Evolutionary conservation across 2,888 invertebrate genomes (phyloP), one percentile per base, ranked within the genome.

Genomic region (Liopterus haemorrhoidalis): DNA sequence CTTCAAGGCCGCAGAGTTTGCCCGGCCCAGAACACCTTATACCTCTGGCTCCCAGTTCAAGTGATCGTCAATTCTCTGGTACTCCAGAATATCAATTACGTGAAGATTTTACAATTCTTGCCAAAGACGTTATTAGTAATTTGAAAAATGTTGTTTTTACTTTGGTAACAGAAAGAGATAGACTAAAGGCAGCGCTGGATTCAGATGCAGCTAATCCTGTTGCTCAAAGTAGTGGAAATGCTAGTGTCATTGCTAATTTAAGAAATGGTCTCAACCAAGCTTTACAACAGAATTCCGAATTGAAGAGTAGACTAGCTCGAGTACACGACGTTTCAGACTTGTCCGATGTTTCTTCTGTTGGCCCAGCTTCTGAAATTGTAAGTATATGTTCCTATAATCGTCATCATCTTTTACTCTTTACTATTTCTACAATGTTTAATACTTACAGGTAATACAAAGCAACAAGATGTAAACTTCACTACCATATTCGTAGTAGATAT

Each of bases 201-300:
- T 58, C 69, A 28, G 73, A 73, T 52, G 58, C 59, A 46, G 58
- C 58, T 21, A 56, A 59, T 31, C 62, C 63, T 49, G 54, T 58
- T 35, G 58, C 58, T 49, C 52, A 59, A 41, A 39, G 64, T 2
- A 70, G 72, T 2, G 68, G 66, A 9, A 55, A 66, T 36, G 71
- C 68, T 46, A 68, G 67, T 15, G 62, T 76, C 36, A 57, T 75
- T 51, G 70, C 77, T 1, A 74, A 75, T 3, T 64, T 82, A 1
- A 67, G 79, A 11, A 73, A 74, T 40, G 77, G 78, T 60, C 72
- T 82, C 33, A 72, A 71, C 49, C 74, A 83, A 52, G 81, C 82
- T 0, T 62, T 85, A 47, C 82, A 84, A 51, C 86, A 86, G 68
- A 87, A 87, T 68, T 75, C 76, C 67, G 85, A 86, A 59, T 70